Base-by-base conservation (phyloP, 2,888 invertebrate genomes). In the Octonoba sinensis region DNA sequence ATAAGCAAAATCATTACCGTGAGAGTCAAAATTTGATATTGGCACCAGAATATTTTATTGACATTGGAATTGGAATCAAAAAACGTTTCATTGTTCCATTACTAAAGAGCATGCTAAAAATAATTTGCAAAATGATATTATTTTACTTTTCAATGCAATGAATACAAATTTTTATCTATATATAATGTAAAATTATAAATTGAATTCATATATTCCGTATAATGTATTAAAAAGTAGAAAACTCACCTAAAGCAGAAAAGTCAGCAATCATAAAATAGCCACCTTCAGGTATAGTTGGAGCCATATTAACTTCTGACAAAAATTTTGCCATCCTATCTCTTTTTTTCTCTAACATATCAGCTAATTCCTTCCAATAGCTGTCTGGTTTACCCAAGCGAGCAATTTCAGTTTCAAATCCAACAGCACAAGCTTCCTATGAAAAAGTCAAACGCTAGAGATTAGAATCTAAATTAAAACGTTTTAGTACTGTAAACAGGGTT, bases 251-350 rank as follows among this genome's bases (percentile, higher is more conserved):
- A 6, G 92, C 90, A 13, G 93, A 92, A 93, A 95, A 97, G 89
- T 99, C 96, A 1, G 97, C 97, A 70, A 99, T 88, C 91, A 99
- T 94, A 88, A 99, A 99, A 89, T 98, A 99, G 0, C 99, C 99
- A 3, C 96, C 97, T 86, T 99, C 96, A 0, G 99, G 99, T 75
- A 97, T 90, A 0, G 95, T 95, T 0, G 98, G 96, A 54, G 92
- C 92, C 93, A 99, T 95, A 0, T 96, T 97, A 73, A 93, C 93
- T 15, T 95, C 93, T 12, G 85, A 88, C 27, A 96, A 90, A 83
- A 94, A 92, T 86, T 93, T 92, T 0, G 92, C 92, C 90, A 96
- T 92, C 86, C 90, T 93, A 88, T 97, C 94, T 47, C 96, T 90
- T 88, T 97, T 97, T 0, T 91, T 90, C 76, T 92, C 88, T 64